phyloP scores from a whole-genome alignment of 2,888 invertebrate genomes.

The Scaptomyza parva region DNA sequence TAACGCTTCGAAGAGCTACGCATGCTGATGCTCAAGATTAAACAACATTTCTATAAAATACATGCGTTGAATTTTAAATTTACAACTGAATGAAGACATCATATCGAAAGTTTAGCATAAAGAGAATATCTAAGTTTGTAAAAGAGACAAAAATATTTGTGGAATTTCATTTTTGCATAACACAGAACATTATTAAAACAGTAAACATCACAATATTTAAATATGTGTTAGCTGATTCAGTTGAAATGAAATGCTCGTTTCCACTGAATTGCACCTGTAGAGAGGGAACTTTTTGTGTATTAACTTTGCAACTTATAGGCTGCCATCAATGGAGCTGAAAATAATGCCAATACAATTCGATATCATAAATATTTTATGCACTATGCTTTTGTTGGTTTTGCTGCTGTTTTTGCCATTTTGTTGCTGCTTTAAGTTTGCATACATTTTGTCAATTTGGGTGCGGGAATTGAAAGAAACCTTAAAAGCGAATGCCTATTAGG shows the following conservation, averaged over 20 bases:
- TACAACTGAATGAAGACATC: not conserved
- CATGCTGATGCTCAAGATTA: conserved; percentile 17
- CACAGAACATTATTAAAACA: too few relatives aligned
- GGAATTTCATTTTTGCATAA: not conserved
- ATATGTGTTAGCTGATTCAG: not conserved
- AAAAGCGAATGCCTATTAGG: conserved; percentile 75
- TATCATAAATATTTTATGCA: conserved; percentile 80
- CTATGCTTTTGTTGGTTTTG: conserved; percentile 30
- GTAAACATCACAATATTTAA: not conserved
- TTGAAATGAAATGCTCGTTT: not conserved
- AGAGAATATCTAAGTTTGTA: too few relatives aligned
- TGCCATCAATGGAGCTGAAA: conserved; percentile 70
- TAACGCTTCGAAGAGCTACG: not conserved
- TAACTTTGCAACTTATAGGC: conserved; percentile 61
- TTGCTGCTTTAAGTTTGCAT: conserved; percentile 67
- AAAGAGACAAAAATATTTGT: not conserved
- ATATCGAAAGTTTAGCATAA: too few relatives aligned
- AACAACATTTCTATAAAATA: conserved; percentile 8
- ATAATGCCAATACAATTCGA: conserved; percentile 73
- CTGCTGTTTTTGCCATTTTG: conserved; percentile 32
- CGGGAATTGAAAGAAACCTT: conserved; percentile 20
- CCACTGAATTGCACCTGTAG: conserved; percentile 44
- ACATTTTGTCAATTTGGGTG: conserved; percentile 70
- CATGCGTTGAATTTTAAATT: conserved; percentile 2
- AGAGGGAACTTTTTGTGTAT: conserved; percentile 7